Evolutionary conservation across 92 coral and sea anemone genomes (phyloP).

Genomic region (Muricea muricata): DNA sequence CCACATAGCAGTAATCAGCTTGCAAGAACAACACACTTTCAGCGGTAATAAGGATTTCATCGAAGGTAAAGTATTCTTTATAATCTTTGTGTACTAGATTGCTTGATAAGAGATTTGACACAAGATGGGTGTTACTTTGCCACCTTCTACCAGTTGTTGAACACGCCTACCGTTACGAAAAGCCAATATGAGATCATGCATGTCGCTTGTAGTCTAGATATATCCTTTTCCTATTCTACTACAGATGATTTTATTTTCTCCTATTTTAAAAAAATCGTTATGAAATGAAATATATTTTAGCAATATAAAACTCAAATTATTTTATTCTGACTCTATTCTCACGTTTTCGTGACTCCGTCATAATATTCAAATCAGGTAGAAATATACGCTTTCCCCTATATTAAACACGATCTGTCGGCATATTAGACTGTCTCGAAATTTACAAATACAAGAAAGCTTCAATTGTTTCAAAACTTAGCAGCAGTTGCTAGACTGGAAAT

Average conservation of each 20-base stretch:
- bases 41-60: not conserved
- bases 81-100: not conserved
- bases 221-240: too few species aligned
- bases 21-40: conserved; percentile 12
- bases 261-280: too few species aligned
- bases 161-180: conserved; percentile 1
- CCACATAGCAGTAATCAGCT: conserved; percentile 37
- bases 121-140: conserved; percentile 12
- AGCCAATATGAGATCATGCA: not conserved
- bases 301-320: not conserved
- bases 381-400: not conserved
- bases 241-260: too few species aligned
- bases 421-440: too few species aligned
- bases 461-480: too few species aligned
- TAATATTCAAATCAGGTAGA: not conserved
- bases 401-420: not conserved
- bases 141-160: conserved; percentile 11
- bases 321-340: not conserved
- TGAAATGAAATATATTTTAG: too few species aligned
- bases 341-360: not conserved
- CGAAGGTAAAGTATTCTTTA: conserved; percentile 14
- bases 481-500: too few species aligned
- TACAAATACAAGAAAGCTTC: too few species aligned
- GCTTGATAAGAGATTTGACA: not conserved
- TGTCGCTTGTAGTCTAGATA: too few species aligned